These are phyloP conservation scores for Podotricha telesiphe DNA, from an alignment of 2,888 invertebrate species.

Conservation along the genomic window DNA sequence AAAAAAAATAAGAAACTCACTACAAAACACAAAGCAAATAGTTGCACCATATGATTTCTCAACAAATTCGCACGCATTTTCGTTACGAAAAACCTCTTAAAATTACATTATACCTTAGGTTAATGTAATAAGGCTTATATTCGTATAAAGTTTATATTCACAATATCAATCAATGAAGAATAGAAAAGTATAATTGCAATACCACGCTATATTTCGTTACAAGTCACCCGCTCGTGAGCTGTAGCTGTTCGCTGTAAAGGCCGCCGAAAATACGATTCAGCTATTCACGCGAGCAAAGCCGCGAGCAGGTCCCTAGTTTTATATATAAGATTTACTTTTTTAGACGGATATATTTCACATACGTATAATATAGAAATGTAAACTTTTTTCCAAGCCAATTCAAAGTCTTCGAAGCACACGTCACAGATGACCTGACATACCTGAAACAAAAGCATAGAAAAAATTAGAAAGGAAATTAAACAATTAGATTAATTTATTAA, in stretches of 20 bases:
- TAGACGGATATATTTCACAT: too few species aligned
- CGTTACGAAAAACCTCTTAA: conserved; percentile 48
- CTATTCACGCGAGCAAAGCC: too few species aligned
- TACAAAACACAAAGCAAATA: conserved; percentile 63
- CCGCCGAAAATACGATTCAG: too few species aligned
- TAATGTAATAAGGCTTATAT: conserved; percentile 16
- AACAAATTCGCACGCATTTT: conserved; percentile 70
- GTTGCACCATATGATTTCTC: conserved; percentile 65
- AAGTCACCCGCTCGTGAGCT: too few species aligned
- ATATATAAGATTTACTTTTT: too few species aligned
- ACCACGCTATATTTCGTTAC: background rate
- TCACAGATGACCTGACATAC: background rate
- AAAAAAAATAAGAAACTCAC: conserved; percentile 45
- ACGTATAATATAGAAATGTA: too few species aligned
- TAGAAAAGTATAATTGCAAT: background rate
- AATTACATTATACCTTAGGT: conserved; percentile 13
- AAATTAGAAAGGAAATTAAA: background rate
- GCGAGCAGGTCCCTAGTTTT: too few species aligned
- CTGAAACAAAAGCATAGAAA: background rate
- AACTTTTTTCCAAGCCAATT: too few species aligned
- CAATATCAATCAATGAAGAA: background rate
- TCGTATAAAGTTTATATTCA: conserved; percentile 15
- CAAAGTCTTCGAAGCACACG: background rate
- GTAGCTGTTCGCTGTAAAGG: too few species aligned
- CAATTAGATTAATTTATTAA: too few species aligned